Evolutionary conservation across 2,797 vertebrate species (phyloP).

Genomic region (Mus minutoides): DNA sequence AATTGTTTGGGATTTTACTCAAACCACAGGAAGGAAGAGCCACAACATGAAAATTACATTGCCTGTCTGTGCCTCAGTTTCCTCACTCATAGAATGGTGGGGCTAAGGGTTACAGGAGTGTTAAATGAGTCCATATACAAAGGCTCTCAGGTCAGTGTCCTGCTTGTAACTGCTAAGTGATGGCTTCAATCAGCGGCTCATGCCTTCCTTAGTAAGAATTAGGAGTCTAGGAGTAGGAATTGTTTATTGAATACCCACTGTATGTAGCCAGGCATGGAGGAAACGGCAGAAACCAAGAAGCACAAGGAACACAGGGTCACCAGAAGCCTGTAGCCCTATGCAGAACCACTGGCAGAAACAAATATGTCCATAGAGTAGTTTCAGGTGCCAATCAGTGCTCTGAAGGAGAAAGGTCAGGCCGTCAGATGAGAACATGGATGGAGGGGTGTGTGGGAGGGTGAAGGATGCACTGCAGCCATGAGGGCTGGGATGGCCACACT

Average conservation of each 20-base stretch:
- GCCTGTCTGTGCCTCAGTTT: neutral
- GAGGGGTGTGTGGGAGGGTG: rapidly evolving
- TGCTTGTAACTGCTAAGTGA: neutral
- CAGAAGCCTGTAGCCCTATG: neutral
- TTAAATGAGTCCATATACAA: neutral
- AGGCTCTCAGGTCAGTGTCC: neutral
- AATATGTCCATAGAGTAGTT: neutral
- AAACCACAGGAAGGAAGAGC: neutral
- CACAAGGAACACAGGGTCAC: neutral
- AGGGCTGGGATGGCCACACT: neutral
- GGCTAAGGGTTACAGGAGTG: neutral
- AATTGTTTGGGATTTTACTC: neutral
- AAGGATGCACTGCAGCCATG: neutral
- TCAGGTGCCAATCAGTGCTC: neutral
- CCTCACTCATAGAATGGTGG: neutral
- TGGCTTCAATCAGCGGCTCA: neutral
- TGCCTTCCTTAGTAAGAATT: neutral
- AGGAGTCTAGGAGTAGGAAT: neutral
- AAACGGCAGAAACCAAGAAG: neutral
- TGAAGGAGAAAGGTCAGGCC: neutral
- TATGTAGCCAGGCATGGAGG: neutral
- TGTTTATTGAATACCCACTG: neutral
- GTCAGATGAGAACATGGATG: neutral
- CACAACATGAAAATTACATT: too few relatives aligned
- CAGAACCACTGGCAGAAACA: neutral